Evolutionary conservation across 2,888 invertebrate species (phyloP).

Genomic region (Spialia ferax): DNA sequence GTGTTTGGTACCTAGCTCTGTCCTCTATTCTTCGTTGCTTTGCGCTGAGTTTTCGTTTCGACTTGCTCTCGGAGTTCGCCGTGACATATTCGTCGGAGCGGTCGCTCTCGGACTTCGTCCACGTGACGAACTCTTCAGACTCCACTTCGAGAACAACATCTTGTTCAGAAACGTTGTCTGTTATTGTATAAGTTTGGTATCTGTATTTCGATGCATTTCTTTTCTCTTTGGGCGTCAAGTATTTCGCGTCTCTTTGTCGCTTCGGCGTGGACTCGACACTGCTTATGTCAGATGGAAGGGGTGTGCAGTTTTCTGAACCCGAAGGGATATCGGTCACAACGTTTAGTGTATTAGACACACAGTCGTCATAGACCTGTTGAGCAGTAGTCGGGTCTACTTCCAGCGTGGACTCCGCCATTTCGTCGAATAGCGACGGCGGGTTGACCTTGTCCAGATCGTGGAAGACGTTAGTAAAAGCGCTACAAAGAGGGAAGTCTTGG

Average conservation of each 20-base stretch:
- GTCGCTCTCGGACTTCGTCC: slow-evolving; percentile 79
- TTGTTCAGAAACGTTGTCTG: slow-evolving; percentile 75
- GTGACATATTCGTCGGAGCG: slow-evolving; percentile 72
- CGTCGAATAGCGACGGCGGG: slow-evolving; percentile 91
- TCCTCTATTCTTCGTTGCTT: slow-evolving; percentile 89
- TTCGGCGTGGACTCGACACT: slow-evolving; percentile 93
- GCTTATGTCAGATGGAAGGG: slow-evolving; percentile 90
- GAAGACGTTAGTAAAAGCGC: slow-evolving; percentile 73
- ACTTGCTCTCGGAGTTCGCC: slow-evolving; percentile 66
- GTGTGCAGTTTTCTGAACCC: slow-evolving; percentile 86
- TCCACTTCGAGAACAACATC: slow-evolving; percentile 65
- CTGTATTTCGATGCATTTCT: slow-evolving; percentile 92
- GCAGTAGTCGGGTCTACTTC: slow-evolving; percentile 81
- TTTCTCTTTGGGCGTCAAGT: slow-evolving; percentile 92
- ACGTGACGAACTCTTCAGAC: slow-evolving; percentile 72
- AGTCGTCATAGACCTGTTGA: slow-evolving; percentile 88
- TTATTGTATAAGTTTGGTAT: slow-evolving; percentile 94
- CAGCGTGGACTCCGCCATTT: slow-evolving; percentile 88
- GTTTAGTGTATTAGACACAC: slow-evolving; percentile 85
- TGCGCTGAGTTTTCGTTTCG: slow-evolving; percentile 83
- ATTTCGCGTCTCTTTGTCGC: slow-evolving; percentile 79
- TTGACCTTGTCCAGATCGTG: slow-evolving; percentile 90
- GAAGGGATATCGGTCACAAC: slow-evolving; percentile 85
- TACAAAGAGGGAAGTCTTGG: slow-evolving; percentile 78
- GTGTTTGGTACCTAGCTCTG: slow-evolving; percentile 90